A percentile compares a stretch with the other conserved stretches of the same genome.
Evolutionary conservation across 92 coral and sea anemone genomes (phyloP).

Genomic region (Porites rus): DNA sequence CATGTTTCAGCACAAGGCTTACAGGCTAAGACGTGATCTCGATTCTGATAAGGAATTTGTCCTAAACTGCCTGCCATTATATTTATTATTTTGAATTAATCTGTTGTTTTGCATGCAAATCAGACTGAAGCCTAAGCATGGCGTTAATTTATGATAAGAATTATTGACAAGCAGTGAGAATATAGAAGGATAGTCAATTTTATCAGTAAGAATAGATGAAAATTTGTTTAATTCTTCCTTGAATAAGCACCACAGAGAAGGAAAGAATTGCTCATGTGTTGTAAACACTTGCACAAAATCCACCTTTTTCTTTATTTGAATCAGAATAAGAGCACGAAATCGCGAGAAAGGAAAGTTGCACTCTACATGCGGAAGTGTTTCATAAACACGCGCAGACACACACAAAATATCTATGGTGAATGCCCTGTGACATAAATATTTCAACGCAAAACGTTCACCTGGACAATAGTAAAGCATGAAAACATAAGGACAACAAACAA

Average conservation of each 20-base stretch:
- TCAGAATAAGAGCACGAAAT: too few species aligned
- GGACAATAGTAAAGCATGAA: too few species aligned
- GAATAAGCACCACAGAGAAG: not conserved
- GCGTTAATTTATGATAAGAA: not conserved
- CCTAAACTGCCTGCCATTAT: not conserved
- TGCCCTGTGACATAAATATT: too few species aligned
- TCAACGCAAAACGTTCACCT: too few species aligned
- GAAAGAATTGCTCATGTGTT: not conserved
- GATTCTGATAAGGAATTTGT: not conserved
- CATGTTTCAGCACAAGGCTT: not conserved
- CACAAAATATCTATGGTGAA: too few species aligned
- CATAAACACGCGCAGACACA: too few species aligned
- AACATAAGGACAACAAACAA: not conserved
- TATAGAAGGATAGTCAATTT: not conserved
- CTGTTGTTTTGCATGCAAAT: slow-evolving; percentile 23
- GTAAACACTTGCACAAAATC: too few species aligned
- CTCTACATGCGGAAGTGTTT: too few species aligned
- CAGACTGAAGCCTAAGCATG: not conserved
- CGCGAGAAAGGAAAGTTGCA: too few species aligned
- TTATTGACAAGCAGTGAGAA: not conserved
- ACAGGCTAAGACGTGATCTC: not conserved
- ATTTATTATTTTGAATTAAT: slow-evolving; percentile 11
- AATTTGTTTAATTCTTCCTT: not conserved
- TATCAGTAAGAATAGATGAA: not conserved
- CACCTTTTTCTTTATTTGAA: too few species aligned